phyloP scores from a whole-genome alignment of 2,888 invertebrate species.

The Sminthurinus aureus region DNA sequence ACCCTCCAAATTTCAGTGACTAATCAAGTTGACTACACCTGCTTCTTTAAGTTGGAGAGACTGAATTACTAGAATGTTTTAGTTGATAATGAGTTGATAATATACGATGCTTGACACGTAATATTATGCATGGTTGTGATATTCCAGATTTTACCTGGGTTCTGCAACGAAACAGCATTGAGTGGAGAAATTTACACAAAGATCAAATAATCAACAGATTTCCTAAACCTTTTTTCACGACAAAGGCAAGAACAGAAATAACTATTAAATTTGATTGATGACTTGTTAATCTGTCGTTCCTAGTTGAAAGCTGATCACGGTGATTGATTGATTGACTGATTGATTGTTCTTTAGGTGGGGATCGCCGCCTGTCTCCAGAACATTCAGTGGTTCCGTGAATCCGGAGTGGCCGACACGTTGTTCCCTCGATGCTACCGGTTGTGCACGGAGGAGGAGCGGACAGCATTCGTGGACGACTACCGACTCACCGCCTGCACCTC shows the following conservation, averaged over 20 bases:
- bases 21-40: too few species aligned
- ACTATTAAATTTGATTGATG: too few species aligned
- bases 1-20: too few species aligned
- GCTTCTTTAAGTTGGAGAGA: too few species aligned
- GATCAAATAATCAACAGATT: constrained; percentile 81
- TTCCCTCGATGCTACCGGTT: constrained; percentile 89
- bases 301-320: neutral
- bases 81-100: too few species aligned
- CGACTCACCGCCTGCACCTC: constrained; percentile 87
- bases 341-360: constrained; percentile 35
- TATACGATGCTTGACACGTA: too few species aligned
- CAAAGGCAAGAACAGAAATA: constrained; percentile 74
- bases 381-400: constrained; percentile 85
- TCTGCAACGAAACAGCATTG: constrained; percentile 66
- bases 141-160: constrained; percentile 94
- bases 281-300: neutral
- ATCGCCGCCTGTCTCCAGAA: constrained; percentile 69
- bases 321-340: neutral
- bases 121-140: too few species aligned
- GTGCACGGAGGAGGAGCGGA: constrained; percentile 80
- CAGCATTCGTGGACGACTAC: constrained; percentile 87
- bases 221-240: constrained; percentile 86
- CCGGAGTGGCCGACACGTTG: constrained; percentile 78
- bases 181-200: constrained; percentile 65
- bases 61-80: too few species aligned